phyloP scores from a whole-genome alignment of 2,888 invertebrate genomes.

The Ectemnius continuus region DNA sequence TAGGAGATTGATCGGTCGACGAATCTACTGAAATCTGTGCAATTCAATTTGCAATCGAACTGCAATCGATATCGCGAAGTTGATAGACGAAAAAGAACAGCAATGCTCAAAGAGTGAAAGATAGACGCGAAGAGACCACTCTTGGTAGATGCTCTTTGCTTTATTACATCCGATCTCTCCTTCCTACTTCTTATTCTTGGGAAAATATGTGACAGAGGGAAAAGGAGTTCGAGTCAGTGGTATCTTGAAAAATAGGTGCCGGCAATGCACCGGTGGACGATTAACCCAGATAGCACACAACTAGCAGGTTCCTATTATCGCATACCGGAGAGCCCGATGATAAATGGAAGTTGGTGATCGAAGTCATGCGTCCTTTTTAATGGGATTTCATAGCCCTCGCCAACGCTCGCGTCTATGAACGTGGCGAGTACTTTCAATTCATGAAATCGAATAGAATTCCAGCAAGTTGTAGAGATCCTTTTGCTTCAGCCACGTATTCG shows the following conservation, averaged over 20 bases:
- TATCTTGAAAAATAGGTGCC: constrained; percentile 43
- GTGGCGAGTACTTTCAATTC: too few relatives aligned
- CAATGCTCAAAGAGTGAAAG: constrained; percentile 45
- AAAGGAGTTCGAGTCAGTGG: neutral
- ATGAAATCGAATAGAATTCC: too few relatives aligned
- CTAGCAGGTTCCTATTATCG: constrained; percentile 9
- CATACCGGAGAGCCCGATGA: constrained; percentile 22
- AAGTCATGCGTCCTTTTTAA: neutral
- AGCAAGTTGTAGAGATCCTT: too few relatives aligned
- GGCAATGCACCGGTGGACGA: constrained; percentile 36
- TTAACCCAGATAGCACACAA: constrained; percentile 28
- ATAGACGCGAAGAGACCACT: constrained; percentile 20
- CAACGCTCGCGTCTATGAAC: neutral
- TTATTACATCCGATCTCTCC: constrained; percentile 49
- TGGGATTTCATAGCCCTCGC: neutral
- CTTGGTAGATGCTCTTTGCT: constrained; percentile 60
- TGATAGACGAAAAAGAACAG: constrained; percentile 28
- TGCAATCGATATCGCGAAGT: too few relatives aligned
- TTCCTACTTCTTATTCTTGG: neutral
- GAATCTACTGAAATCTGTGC: too few relatives aligned
- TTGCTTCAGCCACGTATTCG: too few relatives aligned
- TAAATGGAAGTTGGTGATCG: constrained; percentile 4
- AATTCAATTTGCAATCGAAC: too few relatives aligned
- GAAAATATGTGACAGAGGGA: too few relatives aligned
- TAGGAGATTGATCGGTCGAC: too few relatives aligned